Percentiles rank a stretch among this genome's conserved stretches.
Evolutionary conservation across 2,113 vertebrate species (phyloP).

Genomic region (Pungitius pungitius): DNA sequence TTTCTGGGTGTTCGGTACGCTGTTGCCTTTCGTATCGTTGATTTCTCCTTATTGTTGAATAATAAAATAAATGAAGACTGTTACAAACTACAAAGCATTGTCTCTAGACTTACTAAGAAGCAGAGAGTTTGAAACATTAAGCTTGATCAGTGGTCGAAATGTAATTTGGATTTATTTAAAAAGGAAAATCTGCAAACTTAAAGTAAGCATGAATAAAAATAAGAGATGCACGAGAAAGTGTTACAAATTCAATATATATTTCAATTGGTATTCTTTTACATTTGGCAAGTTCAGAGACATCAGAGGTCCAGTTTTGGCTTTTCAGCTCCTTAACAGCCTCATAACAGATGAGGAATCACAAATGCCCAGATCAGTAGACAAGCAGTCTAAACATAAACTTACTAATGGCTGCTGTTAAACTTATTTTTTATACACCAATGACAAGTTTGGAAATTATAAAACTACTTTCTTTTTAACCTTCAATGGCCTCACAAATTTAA

Average conservation of each 20-base stretch:
- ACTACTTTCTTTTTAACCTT: not conserved
- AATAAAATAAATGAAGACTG: constrained; percentile 48
- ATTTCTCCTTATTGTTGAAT: constrained; percentile 53
- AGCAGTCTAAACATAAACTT: not conserved
- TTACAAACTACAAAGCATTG: constrained; percentile 22
- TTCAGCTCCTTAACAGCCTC: not conserved
- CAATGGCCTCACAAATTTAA: not conserved
- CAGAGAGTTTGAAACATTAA: not conserved
- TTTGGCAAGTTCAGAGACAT: not conserved
- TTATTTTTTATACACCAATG: not conserved
- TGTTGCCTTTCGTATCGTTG: constrained; percentile 58
- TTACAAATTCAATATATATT: constrained; percentile 32
- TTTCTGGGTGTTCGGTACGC: constrained; percentile 59
- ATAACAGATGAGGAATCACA: not conserved
- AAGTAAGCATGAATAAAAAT: constrained; percentile 34
- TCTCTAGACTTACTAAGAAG: not conserved
- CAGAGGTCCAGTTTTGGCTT: not conserved
- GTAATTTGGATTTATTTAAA: constrained; percentile 53
- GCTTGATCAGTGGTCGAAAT: constrained; percentile 20
- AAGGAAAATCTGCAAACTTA: constrained; percentile 32
- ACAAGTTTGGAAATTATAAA: not conserved
- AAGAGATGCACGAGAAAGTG: constrained; percentile 20
- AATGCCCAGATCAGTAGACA: not conserved
- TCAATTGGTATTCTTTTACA: constrained; percentile 37
- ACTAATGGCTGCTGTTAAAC: not conserved